Conservation (phyloP, 2,888 invertebrate genomes). For the Cephus rjabovi region DNA sequence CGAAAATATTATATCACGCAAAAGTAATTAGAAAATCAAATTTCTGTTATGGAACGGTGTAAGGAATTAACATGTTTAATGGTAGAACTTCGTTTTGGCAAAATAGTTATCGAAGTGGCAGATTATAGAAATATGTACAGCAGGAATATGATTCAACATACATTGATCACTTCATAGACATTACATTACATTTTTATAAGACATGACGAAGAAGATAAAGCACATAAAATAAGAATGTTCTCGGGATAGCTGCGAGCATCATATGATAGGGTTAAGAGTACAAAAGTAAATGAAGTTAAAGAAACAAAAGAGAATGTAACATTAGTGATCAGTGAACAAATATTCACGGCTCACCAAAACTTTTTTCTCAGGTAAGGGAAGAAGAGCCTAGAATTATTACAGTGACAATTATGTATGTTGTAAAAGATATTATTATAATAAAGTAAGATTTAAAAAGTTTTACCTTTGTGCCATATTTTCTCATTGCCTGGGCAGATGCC, state of each 20-base stretch:
- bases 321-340: conserved; percentile 37
- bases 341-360: conserved; percentile 55
- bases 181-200: background rate
- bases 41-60: background rate
- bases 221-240: background rate
- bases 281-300: conserved; percentile 1
- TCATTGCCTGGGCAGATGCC: conserved; percentile 88
- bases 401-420: conserved; percentile 23
- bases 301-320: background rate
- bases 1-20: background rate
- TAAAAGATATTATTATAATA: conserved; percentile 15
- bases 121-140: background rate
- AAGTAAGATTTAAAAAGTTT: conserved; percentile 30
- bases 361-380: conserved; percentile 52
- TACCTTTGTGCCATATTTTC: conserved; percentile 89
- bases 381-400: conserved; percentile 58
- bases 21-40: background rate
- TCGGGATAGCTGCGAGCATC: too few relatives aligned
- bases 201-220: background rate
- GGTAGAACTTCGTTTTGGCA: background rate
- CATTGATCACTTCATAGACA: too few relatives aligned
- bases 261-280: background rate
- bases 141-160: background rate
- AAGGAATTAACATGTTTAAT: background rate
- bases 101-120: background rate